These are phyloP conservation scores for Brachymystax lenok DNA, from an alignment of 2,797 vertebrate species.

Conservation along the genomic window DNA sequence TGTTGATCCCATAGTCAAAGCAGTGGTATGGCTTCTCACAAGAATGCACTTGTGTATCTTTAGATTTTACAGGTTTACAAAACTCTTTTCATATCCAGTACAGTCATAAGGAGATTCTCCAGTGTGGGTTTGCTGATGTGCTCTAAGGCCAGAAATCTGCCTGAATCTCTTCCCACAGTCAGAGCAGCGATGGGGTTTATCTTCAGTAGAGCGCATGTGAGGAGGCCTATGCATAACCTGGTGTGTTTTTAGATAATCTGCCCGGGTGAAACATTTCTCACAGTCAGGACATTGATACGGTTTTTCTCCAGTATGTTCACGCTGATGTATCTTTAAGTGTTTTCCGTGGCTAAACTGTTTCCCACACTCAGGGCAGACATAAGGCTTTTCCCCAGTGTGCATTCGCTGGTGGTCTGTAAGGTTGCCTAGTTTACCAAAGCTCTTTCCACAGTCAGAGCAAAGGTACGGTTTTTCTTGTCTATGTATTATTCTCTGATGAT, in stretches of 20 bases:
- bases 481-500: constrained; percentile 4
- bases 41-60: background rate
- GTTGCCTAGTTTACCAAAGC: constrained; percentile 1
- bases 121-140: constrained; percentile 1
- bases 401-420: constrained; percentile 1
- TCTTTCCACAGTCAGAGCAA: constrained; percentile 5
- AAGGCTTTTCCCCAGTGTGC: background rate
- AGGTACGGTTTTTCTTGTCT: background rate
- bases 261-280: constrained; percentile 2
- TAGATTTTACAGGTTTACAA: background rate
- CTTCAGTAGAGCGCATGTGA: background rate
- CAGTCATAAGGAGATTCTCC: background rate
- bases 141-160: background rate
- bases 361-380: background rate
- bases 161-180: background rate
- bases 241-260: background rate
- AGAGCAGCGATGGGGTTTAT: background rate
- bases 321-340: background rate
- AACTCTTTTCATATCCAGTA: constrained; percentile 1
- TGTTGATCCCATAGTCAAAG: background rate
- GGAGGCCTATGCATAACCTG: background rate
- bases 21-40: constrained; percentile 1
- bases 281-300: constrained; percentile 1
- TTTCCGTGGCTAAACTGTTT: background rate
- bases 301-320: background rate